Percentiles rank a stretch among this genome's conserved stretches.
Evolutionary conservation across 2,113 vertebrate genomes (phyloP).

Genomic region (Ardeotis arabs): DNA sequence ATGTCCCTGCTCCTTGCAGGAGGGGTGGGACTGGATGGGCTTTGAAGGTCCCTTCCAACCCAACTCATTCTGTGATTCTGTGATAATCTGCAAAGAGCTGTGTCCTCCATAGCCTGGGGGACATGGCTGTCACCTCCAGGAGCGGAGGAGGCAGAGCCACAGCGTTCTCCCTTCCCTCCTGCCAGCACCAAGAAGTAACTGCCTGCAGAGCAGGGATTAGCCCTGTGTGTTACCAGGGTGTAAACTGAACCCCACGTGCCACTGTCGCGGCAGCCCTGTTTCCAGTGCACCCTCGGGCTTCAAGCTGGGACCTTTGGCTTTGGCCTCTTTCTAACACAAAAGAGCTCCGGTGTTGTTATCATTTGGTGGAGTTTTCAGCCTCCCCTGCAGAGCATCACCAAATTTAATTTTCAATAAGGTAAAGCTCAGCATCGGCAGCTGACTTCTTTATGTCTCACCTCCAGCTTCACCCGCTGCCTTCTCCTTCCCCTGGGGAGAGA

Average conservation of each 20-base stretch:
- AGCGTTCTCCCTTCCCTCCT: neutral
- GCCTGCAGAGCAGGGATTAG: neutral
- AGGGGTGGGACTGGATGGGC: too few relatives aligned
- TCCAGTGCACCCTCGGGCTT: neutral
- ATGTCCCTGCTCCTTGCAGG: too few relatives aligned
- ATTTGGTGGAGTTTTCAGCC: neutral
- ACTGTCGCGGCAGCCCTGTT: accelerated
- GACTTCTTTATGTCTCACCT: neutral
- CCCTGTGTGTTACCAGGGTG: accelerated
- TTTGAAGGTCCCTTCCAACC: too few relatives aligned
- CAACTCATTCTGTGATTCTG: too few relatives aligned
- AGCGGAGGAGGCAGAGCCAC: neutral
- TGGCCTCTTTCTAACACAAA: neutral
- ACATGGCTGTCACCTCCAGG: neutral
- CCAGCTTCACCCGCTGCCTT: accelerated
- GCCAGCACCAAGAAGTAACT: neutral
- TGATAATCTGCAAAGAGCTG: neutral
- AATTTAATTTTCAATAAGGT: neutral
- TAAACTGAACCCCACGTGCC: neutral
- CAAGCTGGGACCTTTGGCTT: neutral
- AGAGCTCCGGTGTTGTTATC: neutral
- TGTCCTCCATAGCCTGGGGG: neutral
- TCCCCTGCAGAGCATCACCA: accelerated
- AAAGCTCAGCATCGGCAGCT: neutral
- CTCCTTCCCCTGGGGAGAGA: neutral